Base-by-base conservation (phyloP, 2,888 invertebrate species). In the Petrophora chlorosata region DNA sequence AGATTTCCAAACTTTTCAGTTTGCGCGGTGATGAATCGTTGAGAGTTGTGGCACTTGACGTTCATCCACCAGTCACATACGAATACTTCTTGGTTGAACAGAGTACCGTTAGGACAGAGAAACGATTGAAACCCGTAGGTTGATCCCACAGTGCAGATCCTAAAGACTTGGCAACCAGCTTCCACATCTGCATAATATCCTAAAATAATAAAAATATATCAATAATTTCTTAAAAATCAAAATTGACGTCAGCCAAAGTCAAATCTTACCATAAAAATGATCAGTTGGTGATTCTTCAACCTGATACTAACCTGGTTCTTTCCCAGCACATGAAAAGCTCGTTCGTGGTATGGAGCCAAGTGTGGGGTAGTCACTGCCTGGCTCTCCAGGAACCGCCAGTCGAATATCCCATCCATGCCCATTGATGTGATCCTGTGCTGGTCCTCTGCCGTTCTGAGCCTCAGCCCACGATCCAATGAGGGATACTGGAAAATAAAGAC, bases 21-120 rank as follows among this genome's bases (percentile, higher is more conserved):
- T 49, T 84, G 83, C 15, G 68, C 74, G 51, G 81, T 87, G 53
- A 85, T 83, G 3, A 75, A 61, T 46, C 83, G 76, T 46, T 80
- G 76, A 2, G 92, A 85, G 16, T 84, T 71, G 22, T 85, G 79
- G 60, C 94, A 94, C 56, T 92, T 89, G 0, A 94, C 93, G 61
- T 93, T 92, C 82, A 91, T 92, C 94, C 94, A 94, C 94, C 94
- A 94, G 63, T 93, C 93, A 61, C 94, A 94, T 1, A 93, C 93
- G 47, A 93, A 86, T 2, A 93, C 87, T 35, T 92, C 92, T 76
- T 94, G 94, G 63, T 93, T 93, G 74, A 94, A 94, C 13, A 93
- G 80, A 5, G 94, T 93, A 47, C 94, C 94, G 61, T 94, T 92
- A 3, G 94, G 94, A 56, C 94, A 94, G 3, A 94, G 85, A 68